Evolutionary conservation across 2,888 invertebrate genomes (phyloP), one percentile per base, ranked within the genome.

Genomic region (Elgonia sp.): DNA sequence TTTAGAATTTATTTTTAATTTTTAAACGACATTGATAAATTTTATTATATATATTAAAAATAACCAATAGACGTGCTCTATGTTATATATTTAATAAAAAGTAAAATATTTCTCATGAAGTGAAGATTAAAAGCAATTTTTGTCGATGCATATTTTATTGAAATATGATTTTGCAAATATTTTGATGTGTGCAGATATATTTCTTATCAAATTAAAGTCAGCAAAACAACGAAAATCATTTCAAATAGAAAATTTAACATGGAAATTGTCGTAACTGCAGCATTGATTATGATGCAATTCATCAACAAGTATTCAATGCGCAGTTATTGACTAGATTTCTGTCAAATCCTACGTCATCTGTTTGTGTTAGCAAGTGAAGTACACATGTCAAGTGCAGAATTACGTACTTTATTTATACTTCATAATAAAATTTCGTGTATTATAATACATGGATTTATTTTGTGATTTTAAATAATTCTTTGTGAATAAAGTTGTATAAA

Each of bases 271-370:
- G 76, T 70, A 70, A 77, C 6, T 46, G 46, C 39, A 62, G 70
- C 46, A 20, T 10, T 69, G 63, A 65, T 73, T 73, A 53, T 76
- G 84, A 84, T 77, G 76, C 76, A 84, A 84, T 84, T 76, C 70
- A 84, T 70, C 76, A 84, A 62, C 76, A 70, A 70, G 62, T 55
- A 84, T 84, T 84, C 76, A 77, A 84, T 84, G 76, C 84, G 84
- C 70, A 84, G 76, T 77, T 84, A 84, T 84, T 84, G 84, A 84
- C 76, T 76, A 76, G 84, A 84, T 70, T 69, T 84, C 84, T 84
- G 84, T 69, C 63, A 84, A 84, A 84, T 70, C 76, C 76, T 69
- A 84, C 84, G 84, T 84, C 84, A 84, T 84, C 84, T 84, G 63
- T 84, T 84, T 84, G 55, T 77, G 73, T 70, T 62, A 70, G 76